Evolutionary conservation across 2,113 vertebrate genomes (phyloP), one percentile per base, ranked within the genome.

Genomic region (Rana temporaria): DNA sequence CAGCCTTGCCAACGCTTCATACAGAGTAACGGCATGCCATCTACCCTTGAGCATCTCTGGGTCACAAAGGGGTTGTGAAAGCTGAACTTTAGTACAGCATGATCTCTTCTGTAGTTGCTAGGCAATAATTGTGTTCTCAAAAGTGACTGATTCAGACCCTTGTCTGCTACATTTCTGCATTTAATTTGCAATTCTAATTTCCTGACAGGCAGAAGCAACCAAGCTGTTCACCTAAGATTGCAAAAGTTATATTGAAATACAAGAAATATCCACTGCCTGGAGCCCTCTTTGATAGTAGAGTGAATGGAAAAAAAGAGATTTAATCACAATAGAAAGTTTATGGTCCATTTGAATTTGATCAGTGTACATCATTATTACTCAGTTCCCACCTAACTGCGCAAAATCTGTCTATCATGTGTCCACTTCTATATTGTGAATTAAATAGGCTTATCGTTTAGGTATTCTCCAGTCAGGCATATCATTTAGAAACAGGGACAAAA

Each of bases 171-270:
- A 79, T 90, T 89, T 89, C 86, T 70, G 90, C 81, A 26, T 89
- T 75, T 89, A 84, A 95, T 94, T 93, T 94, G 92, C 93, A 94
- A 94, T 94, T 94, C 91, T 94, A 94, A 95, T 94, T 91, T 84
- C 91, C 72, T 90, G 93, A 92, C 91, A 94, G 90, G 91, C 91
- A 92, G 91, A 90, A 86, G 91, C 92, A 92, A 92, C 90, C 91
- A 93, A 93, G 92, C 92, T 94, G 93, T 91, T 94, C 93, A 89
- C 90, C 91, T 88, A 88, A 93, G 92, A 93, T 90, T 93, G 91
- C 86, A 90, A 79, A 89, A 92, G 90, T 93, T 93, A 87, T 89
- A 91, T 86, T 91, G 92, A 91, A 93, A 93, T 88, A 91, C 89
- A 90, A 89, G 89, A 90, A 90, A 85, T 92, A 87, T 71, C 90